These are phyloP conservation scores for Poeciliopsis turrubarensis DNA, from an alignment of 2,113 vertebrate species.

Conservation along the genomic window DNA sequence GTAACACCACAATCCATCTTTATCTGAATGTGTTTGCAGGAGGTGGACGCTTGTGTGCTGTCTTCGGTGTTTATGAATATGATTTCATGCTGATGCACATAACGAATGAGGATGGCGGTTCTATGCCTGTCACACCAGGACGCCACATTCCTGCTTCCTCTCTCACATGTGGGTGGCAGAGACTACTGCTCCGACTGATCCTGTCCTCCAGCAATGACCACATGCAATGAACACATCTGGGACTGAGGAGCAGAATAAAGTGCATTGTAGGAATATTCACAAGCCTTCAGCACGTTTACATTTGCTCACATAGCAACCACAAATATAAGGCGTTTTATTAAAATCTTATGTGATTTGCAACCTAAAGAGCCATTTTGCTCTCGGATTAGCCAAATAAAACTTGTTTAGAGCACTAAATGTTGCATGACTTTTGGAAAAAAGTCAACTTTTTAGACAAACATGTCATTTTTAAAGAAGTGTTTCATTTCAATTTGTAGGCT, in stretches of 20 bases:
- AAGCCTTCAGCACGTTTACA: background rate
- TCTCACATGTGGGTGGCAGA: constrained; percentile 52
- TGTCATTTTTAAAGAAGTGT: no score
- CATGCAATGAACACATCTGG: no score
- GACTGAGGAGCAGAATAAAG: background rate
- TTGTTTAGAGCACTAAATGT: no score
- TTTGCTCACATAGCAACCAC: background rate
- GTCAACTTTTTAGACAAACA: no score
- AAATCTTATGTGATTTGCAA: background rate
- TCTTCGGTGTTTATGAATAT: constrained; percentile 26
- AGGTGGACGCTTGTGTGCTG: constrained; percentile 4
- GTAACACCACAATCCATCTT: constrained; percentile 56
- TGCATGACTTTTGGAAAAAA: no score
- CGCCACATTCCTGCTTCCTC: constrained; percentile 63
- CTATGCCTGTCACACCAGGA: constrained; percentile 61
- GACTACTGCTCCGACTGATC: constrained; percentile 41
- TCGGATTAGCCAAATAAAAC: no score
- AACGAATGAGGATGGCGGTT: constrained; percentile 39
- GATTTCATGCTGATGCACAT: constrained; percentile 36
- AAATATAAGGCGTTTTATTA: background rate
- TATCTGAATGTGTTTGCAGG: constrained; percentile 42
- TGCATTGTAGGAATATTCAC: background rate
- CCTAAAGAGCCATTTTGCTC: no score
- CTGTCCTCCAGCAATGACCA: constrained; percentile 25
- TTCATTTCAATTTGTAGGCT: no score